A percentile compares a stretch with the other conserved stretches of the same genome.
Evolutionary conservation across 2,797 vertebrate species (phyloP).

Genomic region (Craterocephalus amniculus): DNA sequence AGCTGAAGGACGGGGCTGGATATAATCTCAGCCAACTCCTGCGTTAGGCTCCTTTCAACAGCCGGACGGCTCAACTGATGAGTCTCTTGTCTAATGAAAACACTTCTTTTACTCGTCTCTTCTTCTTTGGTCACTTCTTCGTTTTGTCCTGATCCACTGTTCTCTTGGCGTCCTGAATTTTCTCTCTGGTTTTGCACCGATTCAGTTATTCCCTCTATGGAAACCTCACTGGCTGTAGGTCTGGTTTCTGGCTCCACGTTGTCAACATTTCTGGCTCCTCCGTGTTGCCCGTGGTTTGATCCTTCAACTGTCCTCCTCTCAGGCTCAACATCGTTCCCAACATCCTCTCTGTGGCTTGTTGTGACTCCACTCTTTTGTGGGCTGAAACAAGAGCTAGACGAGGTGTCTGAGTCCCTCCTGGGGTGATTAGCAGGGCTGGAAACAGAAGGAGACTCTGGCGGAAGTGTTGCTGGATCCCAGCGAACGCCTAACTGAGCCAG

Average conservation of each 20-base stretch:
- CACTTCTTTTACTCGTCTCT: background rate
- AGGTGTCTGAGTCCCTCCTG: constrained; percentile 24
- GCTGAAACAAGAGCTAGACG: constrained; percentile 15
- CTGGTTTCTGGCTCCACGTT: background rate
- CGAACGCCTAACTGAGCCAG: constrained; percentile 89
- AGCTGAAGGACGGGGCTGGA: constrained; percentile 49
- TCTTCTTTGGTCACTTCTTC: constrained; percentile 4
- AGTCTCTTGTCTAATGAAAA: constrained; percentile 7
- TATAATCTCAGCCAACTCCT: constrained; percentile 73
- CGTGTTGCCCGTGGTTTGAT: background rate
- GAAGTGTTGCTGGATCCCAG: constrained; percentile 84
- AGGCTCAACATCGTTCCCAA: background rate
- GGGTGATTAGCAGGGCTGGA: constrained; percentile 14
- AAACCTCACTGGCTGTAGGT: background rate
- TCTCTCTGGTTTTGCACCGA: constrained; percentile 1
- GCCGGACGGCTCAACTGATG: background rate
- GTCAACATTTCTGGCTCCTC: constrained; percentile 7
- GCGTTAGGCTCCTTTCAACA: constrained; percentile 67
- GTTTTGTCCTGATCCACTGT: constrained; percentile 5
- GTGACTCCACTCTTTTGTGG: constrained; percentile 7
- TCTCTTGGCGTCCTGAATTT: constrained; percentile 9
- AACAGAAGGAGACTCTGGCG: constrained; percentile 27
- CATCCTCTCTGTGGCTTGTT: background rate
- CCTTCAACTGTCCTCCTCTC: constrained; percentile 3
- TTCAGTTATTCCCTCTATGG: constrained; percentile 12